Percentiles rank a stretch among this genome's conserved stretches.
phyloP scores from a whole-genome alignment of 2,888 invertebrate genomes.

The Agriopis leucophaearia region DNA sequence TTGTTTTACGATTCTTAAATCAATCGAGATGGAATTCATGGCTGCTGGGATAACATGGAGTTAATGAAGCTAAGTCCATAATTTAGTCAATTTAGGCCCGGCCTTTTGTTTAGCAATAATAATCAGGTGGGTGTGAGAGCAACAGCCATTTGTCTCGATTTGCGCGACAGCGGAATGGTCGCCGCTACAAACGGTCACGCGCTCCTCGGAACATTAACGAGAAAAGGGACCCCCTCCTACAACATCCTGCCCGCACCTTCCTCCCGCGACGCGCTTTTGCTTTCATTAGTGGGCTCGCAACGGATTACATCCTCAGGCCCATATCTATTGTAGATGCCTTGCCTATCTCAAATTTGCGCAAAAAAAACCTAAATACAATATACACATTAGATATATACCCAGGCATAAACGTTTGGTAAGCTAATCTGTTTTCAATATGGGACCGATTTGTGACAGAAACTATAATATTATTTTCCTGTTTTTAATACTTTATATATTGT shows the following conservation, averaged over 20 bases:
- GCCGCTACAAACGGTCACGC: constrained; percentile 18
- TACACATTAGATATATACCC: background rate
- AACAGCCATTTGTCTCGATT: constrained; percentile 18
- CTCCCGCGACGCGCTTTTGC: background rate
- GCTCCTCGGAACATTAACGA: constrained; percentile 32
- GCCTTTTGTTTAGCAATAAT: constrained; percentile 18
- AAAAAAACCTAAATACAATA: background rate
- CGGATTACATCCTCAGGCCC: background rate
- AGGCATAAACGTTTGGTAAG: too few species aligned
- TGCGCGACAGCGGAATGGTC: constrained; percentile 23
- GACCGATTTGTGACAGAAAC: too few species aligned
- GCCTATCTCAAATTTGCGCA: background rate
- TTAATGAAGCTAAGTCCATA: constrained; percentile 6
- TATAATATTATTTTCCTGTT: too few species aligned
- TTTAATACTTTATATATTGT: too few species aligned
- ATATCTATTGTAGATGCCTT: background rate
- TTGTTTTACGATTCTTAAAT: constrained; percentile 7
- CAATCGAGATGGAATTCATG: background rate
- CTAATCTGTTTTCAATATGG: too few species aligned
- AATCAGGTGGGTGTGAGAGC: constrained; percentile 11
- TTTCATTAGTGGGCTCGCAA: constrained; percentile 6
- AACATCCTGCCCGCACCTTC: background rate
- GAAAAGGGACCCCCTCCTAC: background rate
- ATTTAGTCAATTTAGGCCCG: constrained; percentile 13
- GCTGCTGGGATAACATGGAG: background rate